Evolutionary conservation across 2,797 vertebrate species (phyloP), one percentile per base, ranked within the genome.

Genomic region (Pangasius krempfi): DNA sequence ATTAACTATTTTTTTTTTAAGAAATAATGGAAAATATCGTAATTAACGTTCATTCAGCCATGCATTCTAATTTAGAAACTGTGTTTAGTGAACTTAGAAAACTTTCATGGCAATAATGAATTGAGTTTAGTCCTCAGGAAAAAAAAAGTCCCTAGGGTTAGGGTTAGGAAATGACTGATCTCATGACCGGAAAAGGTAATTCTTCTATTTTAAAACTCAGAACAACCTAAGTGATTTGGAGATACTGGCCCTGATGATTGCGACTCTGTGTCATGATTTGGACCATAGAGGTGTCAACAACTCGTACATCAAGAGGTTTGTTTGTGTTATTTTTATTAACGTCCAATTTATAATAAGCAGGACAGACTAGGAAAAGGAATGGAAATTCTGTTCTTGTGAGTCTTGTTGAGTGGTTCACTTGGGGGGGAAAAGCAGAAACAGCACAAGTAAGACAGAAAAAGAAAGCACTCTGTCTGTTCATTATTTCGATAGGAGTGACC

Each of bases 221-320:
- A 97, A 92, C 93, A 96, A 96, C 90, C 93, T 99, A 92, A 97
- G 92, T 0, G 97, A 99, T 89, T 86, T 99, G 80, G 98, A 99
- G 95, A 95, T 96, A 0, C 95, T 99, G 76, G 97, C 98, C 22
- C 92, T 99, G 94, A 97, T 99, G 95, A 98, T 99, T 22, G 98
- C 98, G 4, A 96, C 98, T 0, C 94, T 99, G 78, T 97, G 98
- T 94, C 98, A 99, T 1, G 98, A 99, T 92, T 92, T 99, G 94
- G 98, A 99, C 93, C 98, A 99, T 94, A 95, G 98, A 78, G 98
- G 98, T n/a, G 98, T 99, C 93, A 99, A 99, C 95, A 99, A 99
- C 94, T 98, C 98, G 13, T 99, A 98, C 92, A 99, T 99, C 90
- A 97, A 99, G 92, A 97, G 98, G 98, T 99, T 86, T 87, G 78